Conservation (phyloP, 1,140 invertebrate genomes). For the Euura lappo region DNA sequence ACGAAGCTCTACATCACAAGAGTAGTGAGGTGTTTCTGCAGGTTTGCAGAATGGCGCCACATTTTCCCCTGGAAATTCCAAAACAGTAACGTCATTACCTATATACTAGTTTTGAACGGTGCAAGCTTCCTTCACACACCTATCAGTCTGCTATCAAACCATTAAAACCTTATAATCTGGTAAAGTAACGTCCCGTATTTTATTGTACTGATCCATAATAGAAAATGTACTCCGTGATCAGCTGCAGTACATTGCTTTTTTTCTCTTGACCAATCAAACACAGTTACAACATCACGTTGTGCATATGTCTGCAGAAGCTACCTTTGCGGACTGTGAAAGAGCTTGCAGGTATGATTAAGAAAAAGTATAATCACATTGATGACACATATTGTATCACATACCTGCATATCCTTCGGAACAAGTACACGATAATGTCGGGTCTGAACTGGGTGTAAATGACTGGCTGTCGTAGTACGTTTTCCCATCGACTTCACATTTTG, state of each 20-base stretch:
- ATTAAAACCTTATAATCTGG: background rate
- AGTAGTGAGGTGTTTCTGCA: background rate
- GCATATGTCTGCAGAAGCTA: too few species aligned
- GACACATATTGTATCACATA: background rate
- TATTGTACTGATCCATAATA: background rate
- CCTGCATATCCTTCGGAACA: constrained; percentile 24
- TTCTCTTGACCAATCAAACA: too few species aligned
- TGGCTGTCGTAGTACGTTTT: constrained; percentile 38
- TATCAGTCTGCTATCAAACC: background rate
- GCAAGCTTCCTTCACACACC: background rate
- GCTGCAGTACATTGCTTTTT: too few species aligned
- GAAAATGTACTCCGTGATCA: too few species aligned
- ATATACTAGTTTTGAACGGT: background rate
- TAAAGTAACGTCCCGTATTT: too few species aligned
- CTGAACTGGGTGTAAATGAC: constrained; percentile 21
- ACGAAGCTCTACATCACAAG: constrained; percentile 32
- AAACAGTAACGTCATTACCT: background rate
- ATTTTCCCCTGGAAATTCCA: constrained; percentile 36
- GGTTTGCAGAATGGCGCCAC: constrained; percentile 39
- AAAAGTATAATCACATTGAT: too few species aligned
- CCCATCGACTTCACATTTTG: constrained; percentile 40
- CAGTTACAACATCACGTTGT: too few species aligned
- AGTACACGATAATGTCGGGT: constrained; percentile 14
- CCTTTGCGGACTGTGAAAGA: background rate
- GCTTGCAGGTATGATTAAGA: background rate